Percentiles rank a stretch among this genome's conserved stretches.
These are phyloP conservation scores for Holcopasites calliopsidis DNA, from an alignment of 1,140 invertebrate genomes.

Conservation along the genomic window DNA sequence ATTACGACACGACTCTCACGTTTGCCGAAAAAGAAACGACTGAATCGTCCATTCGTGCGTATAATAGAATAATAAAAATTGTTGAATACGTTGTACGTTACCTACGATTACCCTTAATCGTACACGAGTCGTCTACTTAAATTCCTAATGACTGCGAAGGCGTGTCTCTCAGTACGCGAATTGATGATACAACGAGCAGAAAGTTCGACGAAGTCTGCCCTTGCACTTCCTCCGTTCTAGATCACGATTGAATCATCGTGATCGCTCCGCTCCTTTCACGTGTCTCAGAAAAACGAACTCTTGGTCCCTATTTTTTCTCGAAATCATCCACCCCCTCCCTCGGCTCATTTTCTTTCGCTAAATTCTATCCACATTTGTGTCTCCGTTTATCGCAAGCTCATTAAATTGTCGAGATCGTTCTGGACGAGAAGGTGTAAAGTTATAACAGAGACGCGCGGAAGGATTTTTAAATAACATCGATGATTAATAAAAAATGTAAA, in stretches of 20 bases:
- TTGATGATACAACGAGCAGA: constrained; percentile 14
- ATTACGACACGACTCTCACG: not conserved
- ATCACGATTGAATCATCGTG: constrained; percentile 4
- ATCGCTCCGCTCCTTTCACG: not conserved
- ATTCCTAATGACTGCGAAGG: constrained; percentile 19
- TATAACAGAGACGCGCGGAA: constrained; percentile 24
- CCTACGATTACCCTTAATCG: not conserved
- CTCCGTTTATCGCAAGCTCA: too few relatives aligned
- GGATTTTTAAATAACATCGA: not conserved
- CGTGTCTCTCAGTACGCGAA: constrained; percentile 56
- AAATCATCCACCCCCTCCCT: constrained; percentile 37
- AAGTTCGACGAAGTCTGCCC: constrained; percentile 28
- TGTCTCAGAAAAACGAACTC: constrained; percentile 60
- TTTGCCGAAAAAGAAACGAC: not conserved
- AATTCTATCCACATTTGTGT: constrained; percentile 10
- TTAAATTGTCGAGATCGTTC: not conserved
- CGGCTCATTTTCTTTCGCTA: constrained; percentile 18
- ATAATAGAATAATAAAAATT: not conserved
- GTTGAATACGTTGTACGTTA: not conserved
- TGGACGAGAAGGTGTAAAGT: not conserved
- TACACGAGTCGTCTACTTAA: constrained; percentile 1
- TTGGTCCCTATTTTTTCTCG: constrained; percentile 68
- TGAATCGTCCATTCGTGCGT: not conserved
- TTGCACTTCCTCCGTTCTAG: not conserved
- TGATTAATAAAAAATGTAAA: not conserved